phyloP scores from a whole-genome alignment of 2,797 vertebrate genomes.

The Erethizon dorsatum region DNA sequence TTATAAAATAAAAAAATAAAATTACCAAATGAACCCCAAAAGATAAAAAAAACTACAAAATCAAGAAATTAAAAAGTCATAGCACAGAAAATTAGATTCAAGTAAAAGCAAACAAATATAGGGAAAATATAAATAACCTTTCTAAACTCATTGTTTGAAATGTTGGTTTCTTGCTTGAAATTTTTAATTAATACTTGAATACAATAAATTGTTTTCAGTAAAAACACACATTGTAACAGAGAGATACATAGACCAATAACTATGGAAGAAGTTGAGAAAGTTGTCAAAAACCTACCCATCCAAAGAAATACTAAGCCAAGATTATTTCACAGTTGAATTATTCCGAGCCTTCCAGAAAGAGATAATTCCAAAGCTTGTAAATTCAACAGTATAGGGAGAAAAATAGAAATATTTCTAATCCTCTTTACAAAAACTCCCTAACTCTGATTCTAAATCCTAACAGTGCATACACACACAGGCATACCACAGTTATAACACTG shows the following conservation, averaged over 20 bases:
- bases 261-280: background rate
- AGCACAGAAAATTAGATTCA: background rate
- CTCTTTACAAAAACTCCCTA: background rate
- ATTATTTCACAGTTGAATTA: constrained; percentile 58
- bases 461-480: background rate
- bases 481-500: background rate
- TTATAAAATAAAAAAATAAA: background rate
- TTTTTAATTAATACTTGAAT: background rate
- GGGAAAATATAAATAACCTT: background rate
- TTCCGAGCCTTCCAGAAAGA: constrained; percentile 16
- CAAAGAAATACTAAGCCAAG: constrained; percentile 48
- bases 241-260: background rate
- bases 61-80: background rate
- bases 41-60: background rate
- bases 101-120: background rate
- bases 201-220: background rate
- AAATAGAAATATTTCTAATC: constrained; percentile 58
- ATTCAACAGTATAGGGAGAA: background rate
- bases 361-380: constrained; percentile 43
- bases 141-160: background rate
- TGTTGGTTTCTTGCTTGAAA: background rate
- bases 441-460: background rate
- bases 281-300: constrained; percentile 63
- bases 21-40: background rate
- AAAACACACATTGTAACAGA: background rate